phyloP scores from a whole-genome alignment of 2,888 invertebrate genomes.

The Julus scanicus region DNA sequence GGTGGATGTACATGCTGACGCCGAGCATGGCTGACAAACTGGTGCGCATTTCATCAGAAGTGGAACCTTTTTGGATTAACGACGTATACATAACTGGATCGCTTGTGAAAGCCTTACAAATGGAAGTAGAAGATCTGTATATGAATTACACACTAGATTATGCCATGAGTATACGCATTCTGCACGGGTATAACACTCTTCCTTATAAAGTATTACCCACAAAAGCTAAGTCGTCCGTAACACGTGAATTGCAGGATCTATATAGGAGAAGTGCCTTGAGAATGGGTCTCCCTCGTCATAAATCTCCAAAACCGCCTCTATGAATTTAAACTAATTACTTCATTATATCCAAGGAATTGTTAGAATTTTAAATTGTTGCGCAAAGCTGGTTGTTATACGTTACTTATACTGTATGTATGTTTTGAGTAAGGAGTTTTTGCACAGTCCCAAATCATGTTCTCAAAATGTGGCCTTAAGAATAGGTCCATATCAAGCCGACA shows the following conservation, averaged over 20 bases:
- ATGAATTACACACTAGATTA: conserved; percentile 48
- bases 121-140: conserved; percentile 16
- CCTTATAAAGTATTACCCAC: conserved; percentile 50
- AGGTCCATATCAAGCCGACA: neutral
- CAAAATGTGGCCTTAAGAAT: neutral
- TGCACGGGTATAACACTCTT: neutral
- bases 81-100: conserved; percentile 55
- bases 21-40: conserved; percentile 24
- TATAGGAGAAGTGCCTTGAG: conserved; percentile 46
- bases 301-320: neutral
- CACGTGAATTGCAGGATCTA: conserved; percentile 20
- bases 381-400: neutral
- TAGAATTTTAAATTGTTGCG: conserved; percentile 12
- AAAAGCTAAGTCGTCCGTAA: conserved; percentile 37
- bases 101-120: conserved; percentile 36
- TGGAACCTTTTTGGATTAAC: conserved; percentile 55
- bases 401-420: neutral
- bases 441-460: neutral
- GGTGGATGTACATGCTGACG: conserved; percentile 55
- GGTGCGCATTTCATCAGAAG: conserved; percentile 15
- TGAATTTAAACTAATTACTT: neutral
- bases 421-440: neutral
- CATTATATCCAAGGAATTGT: neutral
- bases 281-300: conserved; percentile 44
- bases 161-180: neutral